phyloP scores from a whole-genome alignment of 2,113 vertebrate genomes.

The Zosterops borbonicus region DNA sequence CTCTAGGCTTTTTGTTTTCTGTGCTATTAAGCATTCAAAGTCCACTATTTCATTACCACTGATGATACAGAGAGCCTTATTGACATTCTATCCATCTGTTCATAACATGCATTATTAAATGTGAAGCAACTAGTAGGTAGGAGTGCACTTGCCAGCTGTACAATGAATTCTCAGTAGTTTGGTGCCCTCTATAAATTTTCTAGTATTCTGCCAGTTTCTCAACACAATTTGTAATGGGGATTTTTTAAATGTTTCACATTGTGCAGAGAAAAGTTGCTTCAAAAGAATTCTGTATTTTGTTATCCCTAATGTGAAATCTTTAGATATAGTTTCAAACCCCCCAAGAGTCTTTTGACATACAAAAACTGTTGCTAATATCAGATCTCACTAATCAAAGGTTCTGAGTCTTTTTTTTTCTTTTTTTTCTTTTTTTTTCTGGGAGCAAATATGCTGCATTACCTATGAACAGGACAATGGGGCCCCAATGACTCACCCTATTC shows the following conservation, averaged over 20 bases:
- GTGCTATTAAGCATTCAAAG: slow-evolving; percentile 68
- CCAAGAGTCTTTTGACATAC: slow-evolving; percentile 11
- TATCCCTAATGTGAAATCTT: slow-evolving; percentile 41
- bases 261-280: slow-evolving; percentile 42
- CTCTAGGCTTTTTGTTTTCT: slow-evolving; percentile 64
- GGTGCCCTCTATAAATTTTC: slow-evolving; percentile 61
- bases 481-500: slow-evolving; percentile 59
- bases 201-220: slow-evolving; percentile 48
- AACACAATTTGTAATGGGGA: background rate
- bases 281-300: slow-evolving; percentile 34
- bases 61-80: slow-evolving; percentile 56
- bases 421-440: background rate
- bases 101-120: slow-evolving; percentile 72
- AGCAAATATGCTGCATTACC: slow-evolving; percentile 58
- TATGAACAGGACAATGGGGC: slow-evolving; percentile 50
- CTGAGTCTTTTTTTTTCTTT: background rate
- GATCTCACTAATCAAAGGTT: background rate
- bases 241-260: background rate
- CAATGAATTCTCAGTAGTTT: slow-evolving; percentile 61
- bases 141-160: slow-evolving; percentile 66
- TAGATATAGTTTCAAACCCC: slow-evolving; percentile 32
- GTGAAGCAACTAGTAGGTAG: slow-evolving; percentile 70
- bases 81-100: slow-evolving; percentile 74
- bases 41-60: slow-evolving; percentile 66
- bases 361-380: background rate